These are phyloP conservation scores for Myopa tessellatipennis DNA, from an alignment of 2,888 invertebrate species.

Conservation along the genomic window DNA sequence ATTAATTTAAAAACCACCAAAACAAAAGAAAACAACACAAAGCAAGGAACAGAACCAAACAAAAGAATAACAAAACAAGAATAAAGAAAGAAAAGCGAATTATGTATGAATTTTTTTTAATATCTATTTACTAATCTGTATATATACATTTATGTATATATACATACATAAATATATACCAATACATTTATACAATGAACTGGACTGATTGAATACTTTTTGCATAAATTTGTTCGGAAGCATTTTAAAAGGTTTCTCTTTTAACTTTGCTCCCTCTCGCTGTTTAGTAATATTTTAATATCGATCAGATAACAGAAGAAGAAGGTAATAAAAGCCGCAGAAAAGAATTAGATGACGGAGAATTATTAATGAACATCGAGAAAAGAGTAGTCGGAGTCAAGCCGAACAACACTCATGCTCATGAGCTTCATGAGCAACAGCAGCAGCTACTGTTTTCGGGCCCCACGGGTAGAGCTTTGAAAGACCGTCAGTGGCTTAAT, in stretches of 20 bases:
- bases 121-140: too few species aligned
- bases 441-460: slow-evolving; percentile 31
- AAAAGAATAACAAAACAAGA: not conserved
- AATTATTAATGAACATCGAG: not conserved
- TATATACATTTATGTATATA: too few species aligned
- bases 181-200: too few species aligned
- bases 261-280: too few species aligned
- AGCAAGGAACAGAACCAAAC: slow-evolving; percentile 25
- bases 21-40: slow-evolving; percentile 38
- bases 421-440: not conserved
- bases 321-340: not conserved
- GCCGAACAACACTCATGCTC: not conserved
- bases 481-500: not conserved
- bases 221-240: not conserved
- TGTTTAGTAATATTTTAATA: slow-evolving; percentile 23
- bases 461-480: slow-evolving; percentile 12
- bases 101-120: not conserved
- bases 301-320: slow-evolving; percentile 5
- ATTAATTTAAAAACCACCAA: slow-evolving; percentile 17
- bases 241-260: not conserved
- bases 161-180: too few species aligned
- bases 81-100: not conserved
- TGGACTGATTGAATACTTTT: too few species aligned
- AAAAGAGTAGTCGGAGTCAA: not conserved
- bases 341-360: not conserved